Base-by-base conservation (phyloP, 2,113 vertebrate species). In the Nycticorax nycticorax region DNA sequence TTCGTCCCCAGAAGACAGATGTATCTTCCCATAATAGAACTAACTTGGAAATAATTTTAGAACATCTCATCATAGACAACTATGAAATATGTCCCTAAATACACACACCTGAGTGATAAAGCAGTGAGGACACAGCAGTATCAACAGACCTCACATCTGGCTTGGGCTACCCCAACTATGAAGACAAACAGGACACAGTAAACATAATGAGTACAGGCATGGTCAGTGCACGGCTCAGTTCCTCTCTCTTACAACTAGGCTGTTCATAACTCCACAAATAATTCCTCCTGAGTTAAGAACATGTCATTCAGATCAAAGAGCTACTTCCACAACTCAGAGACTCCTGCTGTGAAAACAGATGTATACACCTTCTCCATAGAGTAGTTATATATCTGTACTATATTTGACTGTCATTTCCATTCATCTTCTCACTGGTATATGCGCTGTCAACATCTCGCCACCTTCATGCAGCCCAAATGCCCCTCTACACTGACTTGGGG, bases 381-480 rank as follows among this genome's bases (percentile, higher is more conserved):
- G n/a, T 8, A 89, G 19, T 19, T 59, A 53, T 2, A 23, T 32
- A 89, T 67, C 77, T 76, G 20, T 55, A 72, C 47, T 28, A 27
- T 6, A 64, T 67, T 21, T 88, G n/a, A 72, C 48, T 60, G 14
- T 18, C 57, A 68, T 11, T 85, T 87, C 27, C 41, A 63, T 57
- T 74, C 32, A 57, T 55, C 24, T 81, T 64, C 35, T 72, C 56
- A 74, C 8, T 47, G 43, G 12, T 67, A 7, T 20, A 55, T 9
- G 10, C 0, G 1, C 7, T 41, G 11, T 26, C 12, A 43, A 19
- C 1, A 5, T 26, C 14, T n/a, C 55, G 39, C 6, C 52, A n/a
- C 41, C 16, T 19, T 55, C 32, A 41, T 27, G 32, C 15, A 93
- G 13, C 52, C 47, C 37, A 50, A 24, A 89, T 57, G 35, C 60